A percentile compares a stretch with the other conserved stretches of the same genome.
Conservation (phyloP, 2,797 vertebrate genomes). For the Acanthopagrus latus region DNA sequence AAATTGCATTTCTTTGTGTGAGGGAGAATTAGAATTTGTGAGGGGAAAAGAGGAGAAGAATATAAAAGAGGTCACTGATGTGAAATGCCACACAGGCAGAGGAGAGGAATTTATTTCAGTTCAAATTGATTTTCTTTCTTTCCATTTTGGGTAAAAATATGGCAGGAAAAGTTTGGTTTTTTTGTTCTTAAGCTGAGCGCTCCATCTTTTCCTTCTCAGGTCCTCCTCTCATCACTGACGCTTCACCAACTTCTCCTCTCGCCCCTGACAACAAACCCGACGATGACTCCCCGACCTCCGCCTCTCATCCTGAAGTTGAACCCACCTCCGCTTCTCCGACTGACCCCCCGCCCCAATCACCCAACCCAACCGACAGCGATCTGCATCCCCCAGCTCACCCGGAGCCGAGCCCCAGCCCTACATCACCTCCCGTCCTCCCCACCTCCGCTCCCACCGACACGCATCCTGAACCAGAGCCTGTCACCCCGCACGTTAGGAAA, state of each 20-base stretch:
- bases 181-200: neutral
- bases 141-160: neutral
- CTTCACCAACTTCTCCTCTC: slow-evolving; percentile 54
- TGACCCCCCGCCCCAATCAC: slow-evolving; percentile 60
- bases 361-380: slow-evolving; percentile 63
- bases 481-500: slow-evolving; percentile 69
- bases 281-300: slow-evolving; percentile 27
- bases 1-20: slow-evolving; percentile 52
- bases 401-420: slow-evolving; percentile 66
- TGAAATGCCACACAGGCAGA: neutral
- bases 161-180: neutral
- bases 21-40: slow-evolving; percentile 21
- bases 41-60: neutral
- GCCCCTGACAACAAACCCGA: slow-evolving; percentile 11
- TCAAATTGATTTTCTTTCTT: slow-evolving; percentile 11
- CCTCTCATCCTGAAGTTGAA: slow-evolving; percentile 44
- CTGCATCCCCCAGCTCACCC: slow-evolving; percentile 74
- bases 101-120: neutral
- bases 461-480: slow-evolving; percentile 78
- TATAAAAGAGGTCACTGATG: slow-evolving; percentile 12
- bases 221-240: slow-evolving; percentile 57
- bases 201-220: slow-evolving; percentile 48
- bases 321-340: slow-evolving; percentile 41
- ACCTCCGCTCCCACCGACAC: slow-evolving; percentile 73
- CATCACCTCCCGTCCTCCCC: slow-evolving; percentile 73